Base-by-base conservation (phyloP, 1,140 invertebrate genomes). In the Drosophila jambulina region DNA sequence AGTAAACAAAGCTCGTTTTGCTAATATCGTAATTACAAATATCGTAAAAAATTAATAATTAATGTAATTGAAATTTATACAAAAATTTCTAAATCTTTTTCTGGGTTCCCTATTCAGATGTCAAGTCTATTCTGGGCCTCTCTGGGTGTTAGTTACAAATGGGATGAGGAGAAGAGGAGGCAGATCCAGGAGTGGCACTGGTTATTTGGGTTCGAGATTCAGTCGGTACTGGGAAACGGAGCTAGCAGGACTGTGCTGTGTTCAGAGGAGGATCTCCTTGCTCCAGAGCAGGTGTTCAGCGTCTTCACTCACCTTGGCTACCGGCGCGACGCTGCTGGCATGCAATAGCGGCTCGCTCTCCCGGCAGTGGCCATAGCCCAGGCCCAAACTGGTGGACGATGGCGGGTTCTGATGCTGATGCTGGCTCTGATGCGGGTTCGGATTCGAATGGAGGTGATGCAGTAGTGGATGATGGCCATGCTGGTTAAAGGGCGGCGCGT, bases 311-410 rank as follows among this genome's bases (percentile, higher is more conserved):
- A 93, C 92, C 85, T 93, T 92, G 85, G 92, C 92, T 77, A 93
- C 81, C 49, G 92, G 93, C 59, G 92, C 92, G 71, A 91, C 70
- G 46, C 93, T 93, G 32, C 93, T 93, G 34, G 93, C 81, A 49
- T 95, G 95, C 63, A 96, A 93, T 32, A 96, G 92, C 21, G 95
- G 95, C 91, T 96, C 95, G 83, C 94, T 95, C 92, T 96, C 95
- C 58, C 94, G 94, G 57, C 94, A 94, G 51, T 94, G 93, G 56
- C 93, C 93, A 76, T 88, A 91, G 83, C 92, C 91, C 59, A 82
- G 80, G 64, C 80, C 91, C 59, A 82, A 78, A 59, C 80, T 90
- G 77, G 76, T 69, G 53, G 76, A 86, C 67, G 83, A 83, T 78
- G 91, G 68, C 75, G 67, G 76, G 69, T 71, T 64, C 54, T 79